Percentiles rank a stretch among this genome's conserved stretches.
These are phyloP conservation scores for Sebastes paucispinis DNA, from an alignment of 2,797 vertebrate species.

Conservation along the genomic window DNA sequence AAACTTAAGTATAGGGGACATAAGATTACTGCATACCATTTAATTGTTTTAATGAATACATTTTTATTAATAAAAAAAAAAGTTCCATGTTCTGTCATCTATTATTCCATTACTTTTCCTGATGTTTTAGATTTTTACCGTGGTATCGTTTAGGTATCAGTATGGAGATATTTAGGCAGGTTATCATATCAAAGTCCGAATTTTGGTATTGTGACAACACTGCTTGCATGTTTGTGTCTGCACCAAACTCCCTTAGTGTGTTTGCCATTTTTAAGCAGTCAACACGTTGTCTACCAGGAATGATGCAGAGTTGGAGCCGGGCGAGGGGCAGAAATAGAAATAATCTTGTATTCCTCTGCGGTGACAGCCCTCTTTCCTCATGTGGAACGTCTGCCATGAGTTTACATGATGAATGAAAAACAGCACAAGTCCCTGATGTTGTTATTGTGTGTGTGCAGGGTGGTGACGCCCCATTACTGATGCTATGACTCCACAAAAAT, in stretches of 20 bases:
- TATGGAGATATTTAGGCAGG: too few species aligned
- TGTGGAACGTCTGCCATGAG: neutral
- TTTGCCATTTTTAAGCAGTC: neutral
- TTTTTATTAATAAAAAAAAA: too few species aligned
- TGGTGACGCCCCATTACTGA: neutral
- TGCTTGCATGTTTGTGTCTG: neutral
- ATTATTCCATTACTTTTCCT: too few species aligned
- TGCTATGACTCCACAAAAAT: neutral
- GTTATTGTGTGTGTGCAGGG: neutral
- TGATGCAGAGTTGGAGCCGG: neutral
- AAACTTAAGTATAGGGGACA: too few species aligned
- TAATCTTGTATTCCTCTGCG: neutral
- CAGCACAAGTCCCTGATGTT: neutral
- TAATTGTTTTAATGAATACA: too few species aligned
- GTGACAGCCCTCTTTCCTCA: neutral
- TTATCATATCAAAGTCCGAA: too few species aligned
- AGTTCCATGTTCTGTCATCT: too few species aligned
- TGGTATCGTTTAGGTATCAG: too few species aligned
- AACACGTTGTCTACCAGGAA: neutral
- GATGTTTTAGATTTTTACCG: too few species aligned
- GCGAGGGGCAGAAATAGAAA: neutral
- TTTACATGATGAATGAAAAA: constrained; percentile 1
- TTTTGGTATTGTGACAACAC: too few species aligned
- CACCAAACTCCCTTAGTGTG: neutral
- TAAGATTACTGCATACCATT: too few species aligned